These are phyloP conservation scores for Chelonus insularis DNA, from an alignment of 1,140 invertebrate genomes.

Conservation along the genomic window DNA sequence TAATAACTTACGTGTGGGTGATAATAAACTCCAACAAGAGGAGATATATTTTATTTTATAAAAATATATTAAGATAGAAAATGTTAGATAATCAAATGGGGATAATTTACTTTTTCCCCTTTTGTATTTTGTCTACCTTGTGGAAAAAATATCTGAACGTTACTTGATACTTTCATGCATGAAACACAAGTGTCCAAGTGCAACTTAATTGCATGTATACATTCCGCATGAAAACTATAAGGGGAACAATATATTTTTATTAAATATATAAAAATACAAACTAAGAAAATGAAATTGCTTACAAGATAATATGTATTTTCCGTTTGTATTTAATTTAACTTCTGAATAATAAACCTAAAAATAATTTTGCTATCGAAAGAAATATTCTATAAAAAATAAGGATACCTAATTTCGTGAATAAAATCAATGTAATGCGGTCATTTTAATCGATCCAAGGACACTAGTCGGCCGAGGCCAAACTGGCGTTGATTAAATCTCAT, in stretches of 20 bases:
- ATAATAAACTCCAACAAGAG: no score
- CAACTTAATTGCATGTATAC: conserved; percentile 20
- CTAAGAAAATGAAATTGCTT: no score
- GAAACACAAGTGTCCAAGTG: conserved; percentile 10
- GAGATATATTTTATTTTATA: background rate
- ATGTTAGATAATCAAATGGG: no score
- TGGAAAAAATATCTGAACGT: background rate
- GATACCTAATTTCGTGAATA: no score
- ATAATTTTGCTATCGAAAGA: background rate
- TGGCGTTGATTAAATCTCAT: background rate
- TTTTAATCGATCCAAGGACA: conserved; percentile 8
- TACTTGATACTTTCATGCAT: conserved; percentile 8
- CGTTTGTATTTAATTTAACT: no score
- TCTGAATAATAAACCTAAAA: background rate
- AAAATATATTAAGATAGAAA: background rate
- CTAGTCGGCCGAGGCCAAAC: background rate
- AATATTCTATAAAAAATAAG: background rate
- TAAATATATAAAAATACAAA: no score
- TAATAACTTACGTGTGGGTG: no score
- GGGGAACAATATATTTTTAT: no score
- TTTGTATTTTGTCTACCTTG: no score
- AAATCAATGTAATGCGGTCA: background rate
- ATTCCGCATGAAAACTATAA: no score
- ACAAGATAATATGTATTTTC: no score
- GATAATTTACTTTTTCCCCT: no score